Conservation (phyloP, 2,797 vertebrate species). For the Semotilus atromaculatus region DNA sequence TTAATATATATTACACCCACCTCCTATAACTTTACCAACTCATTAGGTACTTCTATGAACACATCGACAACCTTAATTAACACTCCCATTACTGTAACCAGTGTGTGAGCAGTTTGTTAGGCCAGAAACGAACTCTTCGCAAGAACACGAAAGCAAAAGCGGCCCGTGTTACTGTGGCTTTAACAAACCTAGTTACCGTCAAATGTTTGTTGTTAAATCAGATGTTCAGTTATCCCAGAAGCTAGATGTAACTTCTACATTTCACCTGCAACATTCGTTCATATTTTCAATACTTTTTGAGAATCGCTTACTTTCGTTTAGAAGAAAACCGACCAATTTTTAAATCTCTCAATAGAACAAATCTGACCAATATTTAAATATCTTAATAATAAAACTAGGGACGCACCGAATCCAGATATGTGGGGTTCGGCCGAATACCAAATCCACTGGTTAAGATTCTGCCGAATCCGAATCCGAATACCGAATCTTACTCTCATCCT, state of each 20-base stretch:
- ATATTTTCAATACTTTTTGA: neutral
- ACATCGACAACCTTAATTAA: constrained; percentile 10
- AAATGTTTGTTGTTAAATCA: neutral
- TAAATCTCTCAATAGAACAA: neutral
- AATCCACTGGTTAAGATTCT: too few species aligned
- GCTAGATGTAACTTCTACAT: neutral
- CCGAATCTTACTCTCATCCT: too few species aligned
- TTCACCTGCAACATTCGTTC: neutral
- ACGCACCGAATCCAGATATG: too few species aligned
- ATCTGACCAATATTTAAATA: neutral
- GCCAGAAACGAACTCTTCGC: neutral
- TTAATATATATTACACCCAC: constrained; percentile 45
- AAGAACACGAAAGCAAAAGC: neutral
- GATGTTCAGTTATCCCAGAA: neutral
- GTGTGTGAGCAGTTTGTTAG: constrained; percentile 5
- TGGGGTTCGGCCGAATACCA: too few species aligned
- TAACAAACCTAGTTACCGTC: neutral
- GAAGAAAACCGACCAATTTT: neutral
- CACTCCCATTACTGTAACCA: neutral
- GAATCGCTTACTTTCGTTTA: neutral
- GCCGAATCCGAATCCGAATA: too few species aligned
- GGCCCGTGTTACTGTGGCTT: neutral
- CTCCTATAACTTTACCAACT: constrained; percentile 41
- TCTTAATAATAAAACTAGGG: too few species aligned
- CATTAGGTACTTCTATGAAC: constrained; percentile 38